Evolutionary conservation across 2,797 vertebrate genomes (phyloP), one percentile per base, ranked within the genome.

Genomic region (Syngnathus acus): DNA sequence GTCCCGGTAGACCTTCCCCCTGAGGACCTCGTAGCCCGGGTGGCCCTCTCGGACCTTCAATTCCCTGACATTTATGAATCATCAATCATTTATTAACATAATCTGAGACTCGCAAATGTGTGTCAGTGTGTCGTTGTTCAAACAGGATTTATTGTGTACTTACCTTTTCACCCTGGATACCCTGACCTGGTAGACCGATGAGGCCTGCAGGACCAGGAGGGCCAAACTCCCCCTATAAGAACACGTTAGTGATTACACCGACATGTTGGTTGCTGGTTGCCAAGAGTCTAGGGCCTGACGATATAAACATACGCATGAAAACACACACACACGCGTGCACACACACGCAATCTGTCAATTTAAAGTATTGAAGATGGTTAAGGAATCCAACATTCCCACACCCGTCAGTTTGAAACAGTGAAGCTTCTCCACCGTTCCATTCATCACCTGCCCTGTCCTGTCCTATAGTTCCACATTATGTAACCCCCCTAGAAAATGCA

Each of bases 81-180:
- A 32, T 32, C 32, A 32, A 32, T 32, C 16, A 66, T 0, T 26
- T 17, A 21, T 19, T 11, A 14, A 21, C 10, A 61, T 26, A 32
- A 55, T 26, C 11, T 32, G 50, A 53, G 50, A 23, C 7, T n/a
- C 11, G 3, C 21, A 21, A 23, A 19, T 50, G 9, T 53, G 50
- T 17, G 9, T 9, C 8, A 21, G 1, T 54, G 11, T 5, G 4
- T 23, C 9, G 45, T 8, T 16, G 21, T 59, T 59, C 32, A 38
- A 59, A 16, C 57, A 59, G 1, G 11, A 17, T 6, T 58, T 19
- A 59, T 40, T 39, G 16, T 6, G 9, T 17, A 72, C 74, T 77
- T 78, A 90, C 92, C 91, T 94, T 96, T 68, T 95, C 92, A 71
- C 94, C 92, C 84, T 94, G 92, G 70, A 94, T 89, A 60, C 92